These are phyloP conservation scores for Urechis unicinctus DNA, from an alignment of 2,888 invertebrate species.

Conservation along the genomic window DNA sequence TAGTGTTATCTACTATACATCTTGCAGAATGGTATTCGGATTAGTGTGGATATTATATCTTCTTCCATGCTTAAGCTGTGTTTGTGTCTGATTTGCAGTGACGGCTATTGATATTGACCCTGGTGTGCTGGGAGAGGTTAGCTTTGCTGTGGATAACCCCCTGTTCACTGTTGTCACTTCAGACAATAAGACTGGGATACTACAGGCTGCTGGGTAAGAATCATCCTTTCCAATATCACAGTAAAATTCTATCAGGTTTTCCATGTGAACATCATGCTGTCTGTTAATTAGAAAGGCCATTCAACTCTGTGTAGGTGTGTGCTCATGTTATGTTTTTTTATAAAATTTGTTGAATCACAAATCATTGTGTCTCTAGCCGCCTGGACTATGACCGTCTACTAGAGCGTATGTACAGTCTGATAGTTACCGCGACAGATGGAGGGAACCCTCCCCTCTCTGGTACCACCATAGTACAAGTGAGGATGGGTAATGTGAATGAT, in stretches of 20 bases:
- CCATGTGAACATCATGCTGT: no score
- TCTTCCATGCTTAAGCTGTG: no score
- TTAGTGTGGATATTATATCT: no score
- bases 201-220: neutral
- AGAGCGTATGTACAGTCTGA: slow-evolving; percentile 68
- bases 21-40: no score
- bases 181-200: neutral
- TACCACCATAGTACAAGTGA: slow-evolving; percentile 85
- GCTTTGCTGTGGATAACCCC: slow-evolving; percentile 5
- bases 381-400: slow-evolving; percentile 37
- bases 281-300: no score
- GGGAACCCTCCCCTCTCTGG: slow-evolving; percentile 89
- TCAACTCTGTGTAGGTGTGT: no score
- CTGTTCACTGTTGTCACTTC: slow-evolving; percentile 3
- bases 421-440: slow-evolving; percentile 85
- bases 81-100: slow-evolving; percentile 6
- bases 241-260: no score
- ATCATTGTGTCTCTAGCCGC: slow-evolving; percentile 18
- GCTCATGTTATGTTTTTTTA: neutral
- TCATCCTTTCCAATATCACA: neutral
- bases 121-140: slow-evolving; percentile 9
- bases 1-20: no score
- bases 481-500: slow-evolving; percentile 95
- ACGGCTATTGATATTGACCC: slow-evolving; percentile 13
- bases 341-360: neutral